Evolutionary conservation across 2,888 invertebrate genomes (phyloP), one percentile per base, ranked within the genome.

Genomic region (Lymantria dispar): DNA sequence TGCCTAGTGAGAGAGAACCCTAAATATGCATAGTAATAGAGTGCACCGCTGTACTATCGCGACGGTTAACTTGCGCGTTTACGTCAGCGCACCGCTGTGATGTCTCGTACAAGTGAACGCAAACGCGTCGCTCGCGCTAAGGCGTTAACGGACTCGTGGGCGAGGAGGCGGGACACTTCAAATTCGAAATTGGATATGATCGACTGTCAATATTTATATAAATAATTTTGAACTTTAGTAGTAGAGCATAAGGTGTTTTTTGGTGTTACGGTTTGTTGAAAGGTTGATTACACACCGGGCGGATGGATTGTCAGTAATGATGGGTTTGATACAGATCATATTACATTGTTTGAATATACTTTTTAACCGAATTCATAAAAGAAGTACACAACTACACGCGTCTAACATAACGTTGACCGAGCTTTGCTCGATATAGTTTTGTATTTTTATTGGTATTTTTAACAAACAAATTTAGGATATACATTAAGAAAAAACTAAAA

Each of bases 191-290:
- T 13, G 29, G 43, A 8, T 22, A n/a, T 3, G 39, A 41, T 39
- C 8, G 33, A 36, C 9, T 41, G 9, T 48, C 38, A 38, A 12
- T 12, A 38, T 11, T 7, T 11, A 36, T 36, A 29, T 48, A 47
- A 44, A 61, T 43, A 48, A 43, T 22, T 42, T 12, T 11, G 15
- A 41, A 43, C 10, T 37, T 11, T 22, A 43, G 31, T 13, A 37
- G 31, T 15, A 11, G 8, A 3, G 9, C 1, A 36, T 36, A 36
- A 36, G 11, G 36, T 36, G 2, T 36, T 11, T 2, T 36, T 36
- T 36, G 11, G 36, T 36, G 10, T 36, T 2, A 11, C 11, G 11
- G 11, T 36, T 2, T 11, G 10, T 36, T 11, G 11, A 11, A 36
- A 36, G 11, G 36, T 2, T 11, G 9, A 36, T 36, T 36, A 11